These are phyloP conservation scores for Threskiornis aethiopicus DNA, from an alignment of 2,797 vertebrate genomes.

Conservation along the genomic window DNA sequence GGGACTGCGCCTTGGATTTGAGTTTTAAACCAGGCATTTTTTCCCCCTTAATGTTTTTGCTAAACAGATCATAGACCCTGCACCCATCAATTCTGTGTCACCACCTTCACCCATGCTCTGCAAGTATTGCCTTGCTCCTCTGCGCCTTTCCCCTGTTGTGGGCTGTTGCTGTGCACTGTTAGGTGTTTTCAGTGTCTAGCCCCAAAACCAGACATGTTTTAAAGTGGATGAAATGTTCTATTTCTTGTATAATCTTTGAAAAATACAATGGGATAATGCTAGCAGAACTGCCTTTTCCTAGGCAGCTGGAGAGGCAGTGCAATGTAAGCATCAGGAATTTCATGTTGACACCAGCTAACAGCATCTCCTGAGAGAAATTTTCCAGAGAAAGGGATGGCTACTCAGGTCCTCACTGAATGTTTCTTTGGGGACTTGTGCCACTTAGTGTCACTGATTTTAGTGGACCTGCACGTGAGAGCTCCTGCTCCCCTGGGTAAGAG, in stretches of 20 bases:
- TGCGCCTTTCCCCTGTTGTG: background rate
- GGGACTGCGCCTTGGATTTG: accelerated
- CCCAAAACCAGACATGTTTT: background rate
- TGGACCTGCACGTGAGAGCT: background rate
- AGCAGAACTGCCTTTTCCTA: background rate
- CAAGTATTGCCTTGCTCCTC: background rate
- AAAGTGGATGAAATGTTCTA: background rate
- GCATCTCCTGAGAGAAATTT: background rate
- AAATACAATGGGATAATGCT: background rate
- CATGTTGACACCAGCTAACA: background rate
- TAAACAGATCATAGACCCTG: background rate
- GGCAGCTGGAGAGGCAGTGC: background rate
- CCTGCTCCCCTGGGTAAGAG: background rate
- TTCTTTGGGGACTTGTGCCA: background rate
- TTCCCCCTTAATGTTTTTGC: background rate
- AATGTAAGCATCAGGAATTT: background rate
- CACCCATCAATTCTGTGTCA: background rate
- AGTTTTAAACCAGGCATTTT: background rate
- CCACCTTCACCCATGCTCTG: background rate
- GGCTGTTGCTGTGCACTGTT: background rate
- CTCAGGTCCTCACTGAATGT: background rate
- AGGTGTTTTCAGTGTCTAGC: background rate
- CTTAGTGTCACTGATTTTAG: background rate
- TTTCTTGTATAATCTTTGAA: background rate
- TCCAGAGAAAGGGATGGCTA: background rate